Evolutionary conservation across 1,140 invertebrate genomes (phyloP).

Genomic region (Ostrea denselamellosa): DNA sequence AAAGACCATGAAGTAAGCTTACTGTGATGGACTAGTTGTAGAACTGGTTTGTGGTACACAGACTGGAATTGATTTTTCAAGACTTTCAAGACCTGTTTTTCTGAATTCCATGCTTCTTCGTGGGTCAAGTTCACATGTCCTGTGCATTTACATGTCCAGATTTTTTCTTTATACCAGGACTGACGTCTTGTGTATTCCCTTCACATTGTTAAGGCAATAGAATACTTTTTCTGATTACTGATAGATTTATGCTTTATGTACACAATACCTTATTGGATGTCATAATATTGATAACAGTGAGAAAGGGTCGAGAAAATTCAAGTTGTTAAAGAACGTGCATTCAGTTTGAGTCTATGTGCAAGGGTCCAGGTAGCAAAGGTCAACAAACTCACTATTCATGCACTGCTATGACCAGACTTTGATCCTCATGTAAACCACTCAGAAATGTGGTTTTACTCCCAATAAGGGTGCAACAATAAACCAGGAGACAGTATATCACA

Average conservation of each 20-base stretch:
- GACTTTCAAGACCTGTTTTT: conserved; percentile 73
- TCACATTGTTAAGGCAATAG: conserved; percentile 62
- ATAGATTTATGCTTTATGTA: background rate
- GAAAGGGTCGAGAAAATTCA: conserved; percentile 3
- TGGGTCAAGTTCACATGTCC: conserved; percentile 79
- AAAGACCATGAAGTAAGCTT: conserved; percentile 58
- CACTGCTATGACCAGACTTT: no score
- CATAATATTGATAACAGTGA: background rate
- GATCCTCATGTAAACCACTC: no score
- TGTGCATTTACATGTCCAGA: conserved; percentile 80
- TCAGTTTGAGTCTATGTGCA: no score
- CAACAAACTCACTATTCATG: no score
- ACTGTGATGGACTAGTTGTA: conserved; percentile 79
- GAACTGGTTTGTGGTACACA: conserved; percentile 76
- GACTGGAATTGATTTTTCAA: conserved; percentile 74
- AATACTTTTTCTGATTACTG: no score
- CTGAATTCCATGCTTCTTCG: conserved; percentile 79
- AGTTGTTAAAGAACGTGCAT: background rate
- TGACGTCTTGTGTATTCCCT: conserved; percentile 76
- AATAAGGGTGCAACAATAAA: no score
- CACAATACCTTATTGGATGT: background rate
- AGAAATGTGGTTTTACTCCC: no score
- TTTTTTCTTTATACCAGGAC: conserved; percentile 73
- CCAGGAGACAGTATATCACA: no score
- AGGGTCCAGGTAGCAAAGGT: no score